These are phyloP conservation scores for Xestobium rufovillosum DNA, from an alignment of 2,888 invertebrate species.

Conservation along the genomic window DNA sequence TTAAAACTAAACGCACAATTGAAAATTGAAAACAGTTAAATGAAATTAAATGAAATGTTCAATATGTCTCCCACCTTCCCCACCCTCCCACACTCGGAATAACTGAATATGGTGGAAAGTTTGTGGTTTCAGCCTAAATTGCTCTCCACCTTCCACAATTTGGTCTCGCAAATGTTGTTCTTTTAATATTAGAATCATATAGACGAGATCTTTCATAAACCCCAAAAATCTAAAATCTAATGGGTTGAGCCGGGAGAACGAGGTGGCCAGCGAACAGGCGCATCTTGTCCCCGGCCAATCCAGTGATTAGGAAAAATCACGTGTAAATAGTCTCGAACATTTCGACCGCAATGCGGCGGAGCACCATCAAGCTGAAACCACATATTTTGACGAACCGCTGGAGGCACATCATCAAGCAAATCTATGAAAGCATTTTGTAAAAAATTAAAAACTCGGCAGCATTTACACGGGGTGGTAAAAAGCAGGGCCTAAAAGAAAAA, in stretches of 20 bases:
- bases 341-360: no score
- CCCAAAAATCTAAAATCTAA: no score
- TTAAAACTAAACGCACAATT: no score
- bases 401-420: conserved; percentile 1
- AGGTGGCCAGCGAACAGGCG: no score
- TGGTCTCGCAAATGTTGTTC: neutral
- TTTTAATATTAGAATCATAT: neutral
- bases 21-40: no score
- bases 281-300: no score
- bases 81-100: neutral
- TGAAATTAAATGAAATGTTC: neutral
- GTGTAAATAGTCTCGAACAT: no score
- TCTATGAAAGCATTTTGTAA: conserved; percentile 1
- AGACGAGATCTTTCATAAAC: conserved; percentile 2
- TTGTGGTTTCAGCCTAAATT: conserved; percentile 1
- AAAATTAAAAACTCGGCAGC: neutral
- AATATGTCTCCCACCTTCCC: neutral
- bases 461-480: neutral
- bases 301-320: no score
- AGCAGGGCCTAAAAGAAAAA: neutral
- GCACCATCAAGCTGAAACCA: no score
- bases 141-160: conserved; percentile 2
- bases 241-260: no score
- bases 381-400: no score
- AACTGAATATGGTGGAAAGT: neutral